A percentile compares a stretch with the other conserved stretches of the same genome.
Conservation (phyloP, 2,888 invertebrate genomes). For the Drosophila histrio region DNA sequence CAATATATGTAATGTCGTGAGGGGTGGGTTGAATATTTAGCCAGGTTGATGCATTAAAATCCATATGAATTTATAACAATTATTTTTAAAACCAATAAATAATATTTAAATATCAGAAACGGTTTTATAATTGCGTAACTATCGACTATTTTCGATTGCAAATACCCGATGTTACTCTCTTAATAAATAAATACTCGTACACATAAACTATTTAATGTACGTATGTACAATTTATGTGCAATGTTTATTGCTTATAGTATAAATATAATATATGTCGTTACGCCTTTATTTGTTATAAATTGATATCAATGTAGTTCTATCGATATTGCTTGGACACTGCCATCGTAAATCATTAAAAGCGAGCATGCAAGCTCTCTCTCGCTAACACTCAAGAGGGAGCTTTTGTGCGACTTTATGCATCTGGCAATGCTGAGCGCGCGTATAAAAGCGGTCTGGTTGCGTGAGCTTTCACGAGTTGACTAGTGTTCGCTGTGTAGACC, state of each 20-base stretch:
- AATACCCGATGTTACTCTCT: neutral
- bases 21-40: neutral
- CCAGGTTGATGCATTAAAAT: neutral
- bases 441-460: conserved; percentile 42
- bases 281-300: conserved; percentile 23
- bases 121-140: neutral
- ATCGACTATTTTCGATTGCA: neutral
- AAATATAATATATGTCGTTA: neutral
- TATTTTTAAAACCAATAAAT: neutral
- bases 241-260: conserved; percentile 1
- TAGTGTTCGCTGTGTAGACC: conserved; percentile 34
- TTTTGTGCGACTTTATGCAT: conserved; percentile 15
- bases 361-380: conserved; percentile 1
- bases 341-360: conserved; percentile 8
- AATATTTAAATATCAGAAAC: neutral
- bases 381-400: conserved; percentile 14
- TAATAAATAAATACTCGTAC: neutral
- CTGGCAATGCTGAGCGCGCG: conserved; percentile 30
- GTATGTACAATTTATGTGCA: neutral
- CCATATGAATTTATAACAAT: neutral
- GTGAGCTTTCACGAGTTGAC: conserved; percentile 52
- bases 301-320: conserved; percentile 21
- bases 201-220: neutral
- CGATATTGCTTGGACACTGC: conserved; percentile 22
- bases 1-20: neutral